Evolutionary conservation across 2,888 invertebrate species (phyloP), one percentile per base, ranked within the genome.

Genomic region (Lapara coniferarum): DNA sequence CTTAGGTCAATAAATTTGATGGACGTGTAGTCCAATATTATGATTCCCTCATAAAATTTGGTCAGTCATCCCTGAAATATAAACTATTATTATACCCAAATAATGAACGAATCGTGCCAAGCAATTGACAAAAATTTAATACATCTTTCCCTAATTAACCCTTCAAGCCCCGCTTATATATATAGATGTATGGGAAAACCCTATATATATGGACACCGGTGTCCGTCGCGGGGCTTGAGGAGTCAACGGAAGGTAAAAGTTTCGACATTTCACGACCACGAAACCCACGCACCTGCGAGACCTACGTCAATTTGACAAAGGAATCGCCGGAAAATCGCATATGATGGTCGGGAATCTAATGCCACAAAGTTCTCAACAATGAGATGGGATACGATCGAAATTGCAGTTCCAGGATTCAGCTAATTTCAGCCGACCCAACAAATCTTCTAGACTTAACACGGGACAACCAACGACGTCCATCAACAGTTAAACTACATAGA

Each of bases 391-490:
- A 69, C 67, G 19, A 74, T 71, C 51, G 58, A 69, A 49, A 63
- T 49, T 63, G 46, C 12, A 6, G 46, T 63, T 19, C n/a, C 19
- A 49, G 25, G 44, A 19, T 19, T 63, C 13, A 59, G 44, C 63
- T 63, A 7, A 13, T 63, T 49, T 59, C 10, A 46, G 69, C 59
- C 70, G 59, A 72, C 77, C 73, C 76, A 79, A 79, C 77, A 75
- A 80, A 79, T 78, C 73, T 75, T 75, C 76, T 76, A 73, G 71
- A 72, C 72, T 59, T 68, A 58, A 68, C 72, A 68, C 70, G 70
- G 68, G 66, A 67, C 70, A 53, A 68, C 68, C 56, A 51, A 72
- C 66, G 57, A 70, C 52, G 46, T 49, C 71, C 55, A 10, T 57
- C 70, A 74, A 72, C 71, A 71, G 73, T 71, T 71, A 71, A 55